Evolutionary conservation across 2,888 invertebrate species (phyloP).

Genomic region (Lithophane ornitopus): DNA sequence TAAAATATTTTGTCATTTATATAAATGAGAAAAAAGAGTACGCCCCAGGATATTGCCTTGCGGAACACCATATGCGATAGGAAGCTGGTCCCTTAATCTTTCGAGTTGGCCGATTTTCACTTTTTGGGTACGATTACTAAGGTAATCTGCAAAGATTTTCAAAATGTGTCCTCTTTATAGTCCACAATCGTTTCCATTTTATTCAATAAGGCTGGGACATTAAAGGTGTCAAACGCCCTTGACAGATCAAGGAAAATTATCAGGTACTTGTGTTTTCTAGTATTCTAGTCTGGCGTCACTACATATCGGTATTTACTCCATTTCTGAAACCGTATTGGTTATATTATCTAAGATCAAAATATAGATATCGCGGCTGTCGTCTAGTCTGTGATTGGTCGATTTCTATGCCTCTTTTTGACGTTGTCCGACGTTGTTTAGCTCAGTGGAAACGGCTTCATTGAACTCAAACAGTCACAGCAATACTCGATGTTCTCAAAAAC

Average conservation of each 20-base stretch:
- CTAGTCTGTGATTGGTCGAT: too few species aligned
- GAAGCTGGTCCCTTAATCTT: neutral
- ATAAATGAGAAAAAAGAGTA: neutral
- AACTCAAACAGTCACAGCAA: too few species aligned
- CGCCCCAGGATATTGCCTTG: neutral
- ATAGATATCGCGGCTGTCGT: too few species aligned
- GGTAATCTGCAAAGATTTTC: neutral
- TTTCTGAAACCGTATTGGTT: neutral
- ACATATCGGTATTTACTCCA: neutral
- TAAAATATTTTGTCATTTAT: too few species aligned
- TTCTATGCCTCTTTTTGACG: too few species aligned
- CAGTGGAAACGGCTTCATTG: too few species aligned
- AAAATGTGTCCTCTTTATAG: neutral
- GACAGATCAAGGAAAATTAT: constrained; percentile 1
- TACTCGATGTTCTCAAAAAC: too few species aligned
- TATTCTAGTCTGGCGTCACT: neutral
- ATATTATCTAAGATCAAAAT: neutral
- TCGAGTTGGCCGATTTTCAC: neutral
- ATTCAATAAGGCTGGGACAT: neutral
- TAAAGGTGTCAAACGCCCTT: constrained; percentile 2
- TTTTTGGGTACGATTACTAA: neutral
- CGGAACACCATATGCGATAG: neutral
- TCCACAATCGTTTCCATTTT: neutral
- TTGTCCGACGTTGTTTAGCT: too few species aligned
- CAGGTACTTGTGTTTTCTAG: neutral